phyloP scores from a whole-genome alignment of 2,888 invertebrate genomes.

The Thecocarcelia acutangulata region DNA sequence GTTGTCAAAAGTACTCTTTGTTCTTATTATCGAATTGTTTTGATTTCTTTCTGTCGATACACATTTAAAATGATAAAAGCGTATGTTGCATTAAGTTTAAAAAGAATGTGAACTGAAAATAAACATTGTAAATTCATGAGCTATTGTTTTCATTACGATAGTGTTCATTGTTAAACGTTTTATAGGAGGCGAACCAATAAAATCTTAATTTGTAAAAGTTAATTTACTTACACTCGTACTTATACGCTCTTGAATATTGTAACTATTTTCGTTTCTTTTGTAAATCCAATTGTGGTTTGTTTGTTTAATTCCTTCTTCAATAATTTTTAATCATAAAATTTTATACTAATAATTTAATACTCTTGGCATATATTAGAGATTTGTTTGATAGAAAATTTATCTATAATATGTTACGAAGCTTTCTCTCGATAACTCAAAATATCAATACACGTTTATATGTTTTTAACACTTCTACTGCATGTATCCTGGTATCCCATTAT shows the following conservation, averaged over 20 bases:
- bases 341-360: too few species aligned
- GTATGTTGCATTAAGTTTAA: not conserved
- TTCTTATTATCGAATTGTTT: conserved; percentile 24
- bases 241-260: conserved; percentile 4
- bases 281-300: conserved; percentile 8
- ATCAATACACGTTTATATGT: too few species aligned
- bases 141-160: conserved; percentile 10
- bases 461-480: too few species aligned
- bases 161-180: not conserved
- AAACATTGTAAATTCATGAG: conserved; percentile 12
- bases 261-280: conserved; percentile 16
- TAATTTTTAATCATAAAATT: not conserved
- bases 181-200: conserved; percentile 12
- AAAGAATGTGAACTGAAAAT: conserved; percentile 19
- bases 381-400: too few species aligned
- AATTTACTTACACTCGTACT: not conserved
- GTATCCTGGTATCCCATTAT: too few species aligned
- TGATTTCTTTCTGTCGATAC: conserved; percentile 17
- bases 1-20: not conserved
- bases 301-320: conserved; percentile 11
- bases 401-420: too few species aligned
- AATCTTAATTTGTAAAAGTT: conserved; percentile 15
- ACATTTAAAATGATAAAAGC: conserved; percentile 20
- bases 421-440: too few species aligned
- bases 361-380: too few species aligned